A percentile compares a stretch with the other conserved stretches of the same genome.
Evolutionary conservation across 2,113 vertebrate genomes (phyloP).

Genomic region (Ameiurus melas): DNA sequence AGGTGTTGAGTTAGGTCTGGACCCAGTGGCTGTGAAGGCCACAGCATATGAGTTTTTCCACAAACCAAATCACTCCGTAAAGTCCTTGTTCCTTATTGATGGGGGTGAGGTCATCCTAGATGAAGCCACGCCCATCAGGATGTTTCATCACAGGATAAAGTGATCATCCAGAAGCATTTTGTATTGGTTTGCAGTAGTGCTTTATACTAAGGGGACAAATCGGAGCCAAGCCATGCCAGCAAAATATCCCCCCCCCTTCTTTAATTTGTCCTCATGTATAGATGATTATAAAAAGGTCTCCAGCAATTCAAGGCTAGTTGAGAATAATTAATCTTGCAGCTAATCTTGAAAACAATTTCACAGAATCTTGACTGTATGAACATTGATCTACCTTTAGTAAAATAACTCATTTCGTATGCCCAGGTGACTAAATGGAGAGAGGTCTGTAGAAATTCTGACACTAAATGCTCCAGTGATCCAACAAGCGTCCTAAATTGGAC

Average conservation of each 20-base stretch:
- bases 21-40: not conserved
- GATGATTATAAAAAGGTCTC: not conserved
- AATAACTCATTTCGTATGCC: not conserved
- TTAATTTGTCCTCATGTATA: not conserved
- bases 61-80: not conserved
- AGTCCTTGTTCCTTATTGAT: not conserved
- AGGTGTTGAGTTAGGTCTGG: not conserved
- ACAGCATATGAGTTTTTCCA: not conserved
- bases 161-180: not conserved
- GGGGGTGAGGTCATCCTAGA: not conserved
- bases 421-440: constrained; percentile 29
- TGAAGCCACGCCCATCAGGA: not conserved
- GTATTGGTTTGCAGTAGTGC: not conserved
- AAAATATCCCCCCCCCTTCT: not conserved
- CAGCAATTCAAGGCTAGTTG: not conserved
- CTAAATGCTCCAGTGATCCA: constrained; percentile 43
- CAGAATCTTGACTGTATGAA: not conserved
- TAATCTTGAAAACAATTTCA: constrained; percentile 10
- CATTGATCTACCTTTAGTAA: constrained; percentile 5
- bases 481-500: constrained; percentile 48
- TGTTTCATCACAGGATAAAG: not conserved
- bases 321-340: constrained; percentile 4
- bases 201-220: not conserved
- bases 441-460: constrained; percentile 23
- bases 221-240: not conserved